Percentiles rank a stretch among this genome's conserved stretches.
These are phyloP conservation scores for Jaculus jaculus DNA, from an alignment of 2,113 vertebrate genomes.

Conservation along the genomic window DNA sequence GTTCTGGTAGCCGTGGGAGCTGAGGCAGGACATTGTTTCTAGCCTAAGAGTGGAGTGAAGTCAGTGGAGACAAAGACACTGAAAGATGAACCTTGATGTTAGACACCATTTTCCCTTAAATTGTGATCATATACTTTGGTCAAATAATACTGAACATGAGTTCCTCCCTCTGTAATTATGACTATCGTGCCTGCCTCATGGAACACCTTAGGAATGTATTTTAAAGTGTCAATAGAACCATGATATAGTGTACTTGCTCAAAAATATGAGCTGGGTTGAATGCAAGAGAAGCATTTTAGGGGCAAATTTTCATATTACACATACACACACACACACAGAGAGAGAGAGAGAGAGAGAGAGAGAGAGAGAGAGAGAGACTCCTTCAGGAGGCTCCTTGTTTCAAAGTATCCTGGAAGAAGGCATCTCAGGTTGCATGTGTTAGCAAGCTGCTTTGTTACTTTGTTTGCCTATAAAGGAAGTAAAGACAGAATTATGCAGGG, in stretches of 20 bases:
- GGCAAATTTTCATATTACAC: not conserved
- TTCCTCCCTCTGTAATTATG: not conserved
- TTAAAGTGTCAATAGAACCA: not conserved
- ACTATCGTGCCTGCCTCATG: not conserved
- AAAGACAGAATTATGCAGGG: not conserved
- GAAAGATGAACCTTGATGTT: not conserved
- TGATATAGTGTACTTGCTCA: not conserved
- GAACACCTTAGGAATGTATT: not conserved
- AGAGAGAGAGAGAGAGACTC: too few species aligned
- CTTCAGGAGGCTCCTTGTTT: not conserved
- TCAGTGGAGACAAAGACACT: not conserved
- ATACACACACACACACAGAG: not conserved
- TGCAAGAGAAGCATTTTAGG: not conserved
- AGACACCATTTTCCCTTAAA: not conserved
- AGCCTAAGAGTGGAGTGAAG: not conserved
- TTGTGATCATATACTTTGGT: not conserved
- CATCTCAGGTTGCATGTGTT: accelerated
- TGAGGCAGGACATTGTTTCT: not conserved
- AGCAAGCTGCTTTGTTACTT: not conserved
- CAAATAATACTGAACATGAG: not conserved
- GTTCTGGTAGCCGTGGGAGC: not conserved
- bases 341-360: too few species aligned
- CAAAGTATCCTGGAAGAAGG: not conserved
- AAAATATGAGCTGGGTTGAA: not conserved
- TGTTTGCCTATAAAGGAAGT: accelerated